Evolutionary conservation across 2,113 vertebrate species (phyloP).

Genomic region (Tenebrosternarchus preto): DNA sequence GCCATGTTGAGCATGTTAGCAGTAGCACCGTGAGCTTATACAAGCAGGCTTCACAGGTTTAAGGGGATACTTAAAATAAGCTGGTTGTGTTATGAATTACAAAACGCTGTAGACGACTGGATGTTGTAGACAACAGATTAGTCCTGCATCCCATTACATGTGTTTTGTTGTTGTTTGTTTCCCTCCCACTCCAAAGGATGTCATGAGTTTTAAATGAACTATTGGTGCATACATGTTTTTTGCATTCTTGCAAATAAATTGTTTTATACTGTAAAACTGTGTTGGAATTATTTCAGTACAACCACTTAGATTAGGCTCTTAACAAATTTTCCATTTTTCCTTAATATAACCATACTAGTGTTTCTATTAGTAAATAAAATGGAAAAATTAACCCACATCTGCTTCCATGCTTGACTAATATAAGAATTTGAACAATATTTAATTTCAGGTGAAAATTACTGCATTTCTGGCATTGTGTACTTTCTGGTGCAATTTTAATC

Average conservation of each 20-base stretch:
- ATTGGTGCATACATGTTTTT: slow-evolving; percentile 92
- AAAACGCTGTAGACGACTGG: slow-evolving; percentile 42
- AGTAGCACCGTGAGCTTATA: slow-evolving; percentile 16
- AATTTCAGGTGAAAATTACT: too few species aligned
- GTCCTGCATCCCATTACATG: slow-evolving; percentile 24
- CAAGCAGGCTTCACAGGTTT: slow-evolving; percentile 36
- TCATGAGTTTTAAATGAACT: slow-evolving; percentile 81
- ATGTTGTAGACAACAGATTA: slow-evolving; percentile 49
- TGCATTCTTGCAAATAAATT: slow-evolving; percentile 97
- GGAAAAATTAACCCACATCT: too few species aligned
- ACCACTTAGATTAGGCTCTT: too few species aligned
- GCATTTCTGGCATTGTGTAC: not conserved
- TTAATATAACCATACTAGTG: too few species aligned
- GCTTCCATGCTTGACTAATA: too few species aligned
- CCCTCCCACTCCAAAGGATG: slow-evolving; percentile 68
- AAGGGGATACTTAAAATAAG: slow-evolving; percentile 54
- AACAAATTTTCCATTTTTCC: too few species aligned
- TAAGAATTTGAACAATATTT: too few species aligned
- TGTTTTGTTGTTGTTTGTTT: slow-evolving; percentile 59
- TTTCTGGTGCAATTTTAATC: not conserved
- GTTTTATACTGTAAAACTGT: slow-evolving; percentile 91
- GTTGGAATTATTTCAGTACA: not conserved
- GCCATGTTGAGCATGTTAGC: slow-evolving; percentile 54
- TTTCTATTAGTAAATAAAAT: too few species aligned
- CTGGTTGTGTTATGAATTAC: slow-evolving; percentile 44